Base-by-base conservation (phyloP, 2,797 vertebrate genomes). In the Triplophysa yarkandensis region DNA sequence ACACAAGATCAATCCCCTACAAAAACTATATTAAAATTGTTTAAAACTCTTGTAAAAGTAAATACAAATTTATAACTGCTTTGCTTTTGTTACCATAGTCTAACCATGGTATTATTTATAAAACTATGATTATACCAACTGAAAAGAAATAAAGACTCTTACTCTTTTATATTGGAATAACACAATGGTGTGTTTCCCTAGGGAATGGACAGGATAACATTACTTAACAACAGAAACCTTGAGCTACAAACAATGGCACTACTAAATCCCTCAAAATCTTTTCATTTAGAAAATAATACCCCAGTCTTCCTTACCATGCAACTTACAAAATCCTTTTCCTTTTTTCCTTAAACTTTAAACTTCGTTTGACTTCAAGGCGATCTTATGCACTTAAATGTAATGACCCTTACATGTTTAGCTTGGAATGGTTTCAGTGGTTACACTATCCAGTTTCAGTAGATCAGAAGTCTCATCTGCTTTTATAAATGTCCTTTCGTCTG, bases 401-500 rank as follows among this genome's bases (percentile, higher is more conserved):
- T 60, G 55, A 74, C 2, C 14, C n/a, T n/a, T 8, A 34, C 16
- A 74, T 27, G 43, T 32, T 9, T 36, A 36, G n/a, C 21, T 32
- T 44, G 46, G 65, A 69, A 65, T 66, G 66, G 34, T 57, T 74
- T 77, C 39, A 54, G 55, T 58, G 60, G 48, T 25, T 57, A 13
- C 44, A 10, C 19, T 30, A 50, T 4, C 34, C 60, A 50, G 63
- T 13, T 9, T 13, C 54, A n/a, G 34, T 21, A 13, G 6, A 30
- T 7, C n/a, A 27, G 25, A 10, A 21, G 25, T 19, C 9, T 88
- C 93, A 95, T 83, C 92, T 92, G 78, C 91, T 90, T 85, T 94
- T 96, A 87, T 92, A 96, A 63, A 91, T 86, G 82, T 98, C 96
- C 87, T 98, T 98, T 66, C 90, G 87, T 60, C 92, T 90, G 4